These are phyloP conservation scores for Montipora capricornis DNA, from an alignment of 64 coral and sea anemone species.

Conservation along the genomic window DNA sequence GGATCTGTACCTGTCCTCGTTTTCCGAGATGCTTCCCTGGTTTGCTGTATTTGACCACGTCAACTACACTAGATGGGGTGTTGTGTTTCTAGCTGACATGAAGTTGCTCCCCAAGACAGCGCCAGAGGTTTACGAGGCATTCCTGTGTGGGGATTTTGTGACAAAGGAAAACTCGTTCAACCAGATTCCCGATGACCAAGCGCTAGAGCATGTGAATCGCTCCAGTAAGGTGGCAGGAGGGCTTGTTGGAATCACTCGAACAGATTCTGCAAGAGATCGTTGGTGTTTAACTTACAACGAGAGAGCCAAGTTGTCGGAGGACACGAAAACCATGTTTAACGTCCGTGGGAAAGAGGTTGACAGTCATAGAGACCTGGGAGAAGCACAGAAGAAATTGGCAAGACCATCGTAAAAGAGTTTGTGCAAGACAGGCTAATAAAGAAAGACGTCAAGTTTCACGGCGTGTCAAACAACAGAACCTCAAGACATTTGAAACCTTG, in stretches of 20 bases:
- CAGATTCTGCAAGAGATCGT: slow-evolving; percentile 65
- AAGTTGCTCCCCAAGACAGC: slow-evolving; percentile 35
- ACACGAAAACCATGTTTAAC: slow-evolving; percentile 80
- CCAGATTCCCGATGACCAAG: slow-evolving; percentile 82
- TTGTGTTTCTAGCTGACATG: slow-evolving; percentile 72
- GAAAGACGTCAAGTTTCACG: slow-evolving; percentile 69
- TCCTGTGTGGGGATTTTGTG: slow-evolving; percentile 67
- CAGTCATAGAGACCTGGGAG: slow-evolving; percentile 50
- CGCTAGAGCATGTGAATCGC: slow-evolving; percentile 74
- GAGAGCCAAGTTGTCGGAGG: slow-evolving; percentile 56
- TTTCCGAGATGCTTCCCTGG: slow-evolving; percentile 82
- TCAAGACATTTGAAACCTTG: slow-evolving; percentile 71
- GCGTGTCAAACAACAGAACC: slow-evolving; percentile 67
- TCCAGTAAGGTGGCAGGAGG: slow-evolving; percentile 71
- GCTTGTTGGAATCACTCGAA: slow-evolving; percentile 66
- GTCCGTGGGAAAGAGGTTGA: neutral
- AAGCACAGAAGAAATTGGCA: slow-evolving; percentile 17
- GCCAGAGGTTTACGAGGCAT: slow-evolving; percentile 58
- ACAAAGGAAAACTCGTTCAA: slow-evolving; percentile 69
- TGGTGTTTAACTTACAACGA: slow-evolving; percentile 79
- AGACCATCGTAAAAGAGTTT: slow-evolving; percentile 38
- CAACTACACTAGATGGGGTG: slow-evolving; percentile 72
- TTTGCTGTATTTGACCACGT: slow-evolving; percentile 69
- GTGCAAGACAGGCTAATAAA: slow-evolving; percentile 52
- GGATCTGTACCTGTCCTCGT: slow-evolving; percentile 65